These are phyloP conservation scores for Phyllostomus hastatus DNA, from an alignment of 2,113 vertebrate genomes.

Conservation along the genomic window DNA sequence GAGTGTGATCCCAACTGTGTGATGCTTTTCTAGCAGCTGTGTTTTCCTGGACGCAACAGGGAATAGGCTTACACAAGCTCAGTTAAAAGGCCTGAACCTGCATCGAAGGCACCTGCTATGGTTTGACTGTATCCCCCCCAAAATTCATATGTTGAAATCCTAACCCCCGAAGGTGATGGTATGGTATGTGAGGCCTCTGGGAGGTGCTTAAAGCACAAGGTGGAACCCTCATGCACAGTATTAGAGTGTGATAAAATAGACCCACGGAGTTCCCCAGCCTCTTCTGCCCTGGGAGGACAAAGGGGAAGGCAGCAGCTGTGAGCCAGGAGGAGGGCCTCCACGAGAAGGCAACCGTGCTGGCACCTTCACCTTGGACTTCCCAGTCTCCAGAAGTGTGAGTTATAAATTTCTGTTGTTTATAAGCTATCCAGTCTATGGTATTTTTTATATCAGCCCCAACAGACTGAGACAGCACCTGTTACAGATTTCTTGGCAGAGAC, in stretches of 20 bases:
- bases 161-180: neutral
- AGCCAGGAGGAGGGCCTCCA: neutral
- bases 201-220: neutral
- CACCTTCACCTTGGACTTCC: neutral
- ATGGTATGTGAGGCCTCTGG: neutral
- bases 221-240: too few relatives aligned
- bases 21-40: neutral
- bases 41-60: neutral
- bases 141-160: neutral
- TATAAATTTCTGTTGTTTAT: neutral
- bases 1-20: fast-evolving
- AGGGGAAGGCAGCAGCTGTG: neutral
- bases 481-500: neutral
- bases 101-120: neutral
- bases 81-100: neutral
- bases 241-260: neutral
- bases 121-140: neutral
- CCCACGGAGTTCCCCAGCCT: too few relatives aligned
- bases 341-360: neutral
- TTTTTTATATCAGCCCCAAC: neutral
- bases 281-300: neutral
- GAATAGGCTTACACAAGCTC: neutral
- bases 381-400: neutral
- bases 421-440: neutral
- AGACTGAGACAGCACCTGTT: neutral